Conservation (phyloP, 2,797 vertebrate species). For the Syngnathus rostellatus region DNA sequence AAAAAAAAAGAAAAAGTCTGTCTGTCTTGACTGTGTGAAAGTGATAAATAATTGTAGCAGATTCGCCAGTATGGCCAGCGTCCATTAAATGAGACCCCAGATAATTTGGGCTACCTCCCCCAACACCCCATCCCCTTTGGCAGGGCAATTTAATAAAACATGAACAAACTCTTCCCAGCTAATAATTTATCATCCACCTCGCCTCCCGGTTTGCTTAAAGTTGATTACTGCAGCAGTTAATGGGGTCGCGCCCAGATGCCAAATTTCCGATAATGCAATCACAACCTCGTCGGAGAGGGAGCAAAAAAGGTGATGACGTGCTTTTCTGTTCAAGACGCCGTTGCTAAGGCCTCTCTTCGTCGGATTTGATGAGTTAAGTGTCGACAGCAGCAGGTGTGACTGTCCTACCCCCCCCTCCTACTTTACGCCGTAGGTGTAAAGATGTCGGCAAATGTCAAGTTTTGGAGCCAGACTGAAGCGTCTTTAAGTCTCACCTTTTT, state of each 20-base stretch:
- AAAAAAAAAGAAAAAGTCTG: conserved; percentile 81
- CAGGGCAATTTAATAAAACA: conserved; percentile 99
- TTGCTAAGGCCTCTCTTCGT: conserved; percentile 34
- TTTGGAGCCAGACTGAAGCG: not conserved
- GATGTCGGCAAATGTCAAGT: conserved; percentile 19
- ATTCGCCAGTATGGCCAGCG: conserved; percentile 99
- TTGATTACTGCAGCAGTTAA: conserved; percentile 99
- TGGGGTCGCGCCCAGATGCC: conserved; percentile 99
- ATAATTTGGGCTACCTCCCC: conserved; percentile 91
- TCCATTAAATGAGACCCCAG: conserved; percentile 99
- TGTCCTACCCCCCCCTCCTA: no score
- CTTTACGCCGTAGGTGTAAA: conserved; percentile 16
- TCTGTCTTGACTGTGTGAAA: conserved; percentile 82
- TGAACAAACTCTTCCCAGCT: conserved; percentile 99
- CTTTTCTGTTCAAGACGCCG: conserved; percentile 32
- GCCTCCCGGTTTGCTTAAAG: conserved; percentile 99
- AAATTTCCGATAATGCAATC: conserved; percentile 99
- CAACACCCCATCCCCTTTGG: conserved; percentile 71
- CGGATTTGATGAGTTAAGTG: conserved; percentile 23
- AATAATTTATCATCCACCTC: conserved; percentile 99
- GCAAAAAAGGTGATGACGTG: conserved; percentile 65
- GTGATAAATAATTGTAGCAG: conserved; percentile 99
- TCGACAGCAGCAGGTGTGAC: conserved; percentile 31
- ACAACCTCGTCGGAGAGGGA: conserved; percentile 17
- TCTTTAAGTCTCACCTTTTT: not conserved